Conservation (phyloP, 2,888 invertebrate genomes). For the Euplagia quadripunctaria region DNA sequence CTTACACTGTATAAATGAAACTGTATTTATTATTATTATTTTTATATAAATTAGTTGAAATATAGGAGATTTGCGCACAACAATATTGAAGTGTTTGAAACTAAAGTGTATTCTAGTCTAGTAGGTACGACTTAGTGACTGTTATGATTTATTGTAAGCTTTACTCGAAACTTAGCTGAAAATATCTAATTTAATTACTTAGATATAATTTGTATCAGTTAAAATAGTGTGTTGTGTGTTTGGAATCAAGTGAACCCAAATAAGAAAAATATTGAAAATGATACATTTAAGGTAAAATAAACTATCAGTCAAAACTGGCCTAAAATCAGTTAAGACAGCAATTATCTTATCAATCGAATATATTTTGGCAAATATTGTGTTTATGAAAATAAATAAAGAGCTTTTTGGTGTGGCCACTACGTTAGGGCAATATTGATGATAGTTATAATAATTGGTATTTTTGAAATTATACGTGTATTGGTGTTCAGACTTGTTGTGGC, state of each 20-base stretch:
- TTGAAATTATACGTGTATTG: constrained; percentile 59
- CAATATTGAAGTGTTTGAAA: constrained; percentile 11
- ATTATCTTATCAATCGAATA: not conserved
- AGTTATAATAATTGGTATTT: constrained; percentile 34
- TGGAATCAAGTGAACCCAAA: not conserved
- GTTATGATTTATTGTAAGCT: constrained; percentile 26
- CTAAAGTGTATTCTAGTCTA: constrained; percentile 21
- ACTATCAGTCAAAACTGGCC: constrained; percentile 35
- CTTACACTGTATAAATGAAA: not conserved
- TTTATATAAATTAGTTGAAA: not conserved
- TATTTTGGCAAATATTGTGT: constrained; percentile 18
- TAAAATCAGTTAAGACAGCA: constrained; percentile 36
- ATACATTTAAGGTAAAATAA: constrained; percentile 2
- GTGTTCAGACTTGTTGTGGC: constrained; percentile 52
- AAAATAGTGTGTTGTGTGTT: constrained; percentile 15
- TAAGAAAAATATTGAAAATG: too few relatives aligned
- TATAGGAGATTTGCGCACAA: constrained; percentile 16
- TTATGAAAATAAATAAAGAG: constrained; percentile 34
- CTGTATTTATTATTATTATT: not conserved
- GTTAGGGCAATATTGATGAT: constrained; percentile 17
- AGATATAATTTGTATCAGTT: constrained; percentile 29
- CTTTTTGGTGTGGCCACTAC: constrained; percentile 28
- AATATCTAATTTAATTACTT: not conserved
- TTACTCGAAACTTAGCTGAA: constrained; percentile 26
- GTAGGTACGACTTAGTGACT: constrained; percentile 36